Base-by-base conservation (phyloP, 2,888 invertebrate genomes). In the Craniophora ligustri region DNA sequence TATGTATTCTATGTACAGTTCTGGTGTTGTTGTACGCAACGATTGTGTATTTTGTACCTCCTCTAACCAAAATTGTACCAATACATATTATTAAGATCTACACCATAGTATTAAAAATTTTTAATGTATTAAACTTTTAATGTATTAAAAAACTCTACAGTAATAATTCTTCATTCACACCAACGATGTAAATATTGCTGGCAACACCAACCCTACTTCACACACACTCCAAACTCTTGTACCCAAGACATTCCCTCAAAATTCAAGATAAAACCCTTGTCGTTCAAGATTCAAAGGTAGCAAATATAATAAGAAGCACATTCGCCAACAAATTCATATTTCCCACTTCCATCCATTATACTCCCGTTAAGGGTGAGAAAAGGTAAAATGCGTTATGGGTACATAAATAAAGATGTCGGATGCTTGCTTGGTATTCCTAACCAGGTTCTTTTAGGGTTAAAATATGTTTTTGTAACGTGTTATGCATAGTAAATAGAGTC, bases 271-370 rank as follows among this genome's bases (percentile, higher is more conserved):
- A 10, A 32, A 13, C 30, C 6, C 40, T 7, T 1, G 30, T 23
- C 19, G 16, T 34, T 16, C 35, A 36, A 8, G 3, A 38, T 15
- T 40, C 10, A 21, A 31, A 45, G 34, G 28, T 11, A 50, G 28
- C 34, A 26, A 35, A 62, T 40, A 42, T 45, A 53, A 39, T 30
- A 8, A 6, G 14, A 16, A 4, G 23, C 26, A 31, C 34, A 31
- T 36, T 35, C 8, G 11, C 1, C 19, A 10, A 35, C 4, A 26
- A 54, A 45, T 18, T 40, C 26, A 19, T 23, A 41, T 18, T 28
- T 26, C 3, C 10, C 23, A 16, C n/a, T n/a, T 26, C 26, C 23
- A 35, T 30, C 18, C 40, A 26, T 13, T 62, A 44, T 23, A 21
- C 36, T 26, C 11, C 11, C 16, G 16, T 14, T 40, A 40, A 21